Percentiles rank a stretch among this genome's conserved stretches.
Evolutionary conservation across 1,140 invertebrate genomes (phyloP).

Genomic region (Belonocnema kinseyi): DNA sequence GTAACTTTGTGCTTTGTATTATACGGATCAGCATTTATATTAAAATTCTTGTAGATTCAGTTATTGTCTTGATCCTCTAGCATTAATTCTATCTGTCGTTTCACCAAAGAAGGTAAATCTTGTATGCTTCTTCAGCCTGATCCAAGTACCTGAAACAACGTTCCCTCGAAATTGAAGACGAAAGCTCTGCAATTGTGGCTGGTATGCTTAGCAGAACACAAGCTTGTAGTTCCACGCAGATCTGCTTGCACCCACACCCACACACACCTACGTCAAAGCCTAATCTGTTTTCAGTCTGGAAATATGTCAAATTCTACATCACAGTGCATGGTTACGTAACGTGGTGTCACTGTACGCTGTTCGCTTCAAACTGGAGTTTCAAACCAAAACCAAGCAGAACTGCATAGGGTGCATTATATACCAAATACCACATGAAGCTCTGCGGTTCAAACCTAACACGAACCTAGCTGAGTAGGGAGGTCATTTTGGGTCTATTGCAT

Average conservation of each 20-base stretch:
- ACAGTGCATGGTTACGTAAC: background rate
- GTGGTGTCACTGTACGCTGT: background rate
- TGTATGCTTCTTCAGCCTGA: too few relatives aligned
- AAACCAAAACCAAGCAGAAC: background rate
- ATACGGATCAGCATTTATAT: too few relatives aligned
- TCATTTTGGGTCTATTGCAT: conserved; percentile 47
- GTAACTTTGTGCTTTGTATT: too few relatives aligned
- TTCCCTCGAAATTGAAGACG: background rate
- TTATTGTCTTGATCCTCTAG: too few relatives aligned
- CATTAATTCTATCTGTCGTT: too few relatives aligned
- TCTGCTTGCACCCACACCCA: background rate
- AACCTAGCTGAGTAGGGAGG: background rate
- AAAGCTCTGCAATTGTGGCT: background rate
- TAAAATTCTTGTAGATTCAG: too few relatives aligned
- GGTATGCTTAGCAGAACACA: background rate
- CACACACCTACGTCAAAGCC: background rate
- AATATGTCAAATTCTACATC: conserved; percentile 2
- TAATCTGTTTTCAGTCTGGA: conserved; percentile 6
- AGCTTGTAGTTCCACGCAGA: background rate
- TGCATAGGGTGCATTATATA: background rate
- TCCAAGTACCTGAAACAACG: too few relatives aligned
- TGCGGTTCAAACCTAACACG: conserved; percentile 8
- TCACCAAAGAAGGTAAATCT: too few relatives aligned
- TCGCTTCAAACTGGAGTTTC: conserved; percentile 13
- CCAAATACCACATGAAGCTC: background rate